These are phyloP conservation scores for Meteorus sp. DNA, from an alignment of 1,140 invertebrate genomes.

Conservation along the genomic window DNA sequence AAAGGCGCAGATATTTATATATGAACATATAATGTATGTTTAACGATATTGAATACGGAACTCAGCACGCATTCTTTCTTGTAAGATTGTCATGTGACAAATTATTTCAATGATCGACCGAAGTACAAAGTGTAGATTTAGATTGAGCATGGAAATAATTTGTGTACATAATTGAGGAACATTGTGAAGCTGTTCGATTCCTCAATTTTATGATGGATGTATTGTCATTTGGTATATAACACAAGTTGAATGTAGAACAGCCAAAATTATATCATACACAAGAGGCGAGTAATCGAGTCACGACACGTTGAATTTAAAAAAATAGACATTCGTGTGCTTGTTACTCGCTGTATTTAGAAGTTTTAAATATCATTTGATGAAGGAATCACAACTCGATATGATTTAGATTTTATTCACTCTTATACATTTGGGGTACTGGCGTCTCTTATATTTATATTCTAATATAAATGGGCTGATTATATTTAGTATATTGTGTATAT, in stretches of 20 bases:
- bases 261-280: not conserved
- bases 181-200: not conserved
- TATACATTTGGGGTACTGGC: constrained; percentile 41
- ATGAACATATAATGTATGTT: not conserved
- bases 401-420: constrained; percentile 32
- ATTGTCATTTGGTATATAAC: not conserved
- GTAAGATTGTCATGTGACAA: constrained; percentile 33
- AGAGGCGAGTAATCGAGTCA: not conserved
- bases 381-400: constrained; percentile 13
- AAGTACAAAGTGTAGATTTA: constrained; percentile 55
- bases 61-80: not conserved
- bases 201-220: too few species aligned
- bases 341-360: not conserved
- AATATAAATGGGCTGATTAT: constrained; percentile 53
- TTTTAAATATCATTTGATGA: constrained; percentile 14
- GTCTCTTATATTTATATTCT: constrained; percentile 56
- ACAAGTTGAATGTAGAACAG: not conserved
- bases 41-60: constrained; percentile 1
- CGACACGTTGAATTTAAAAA: not conserved
- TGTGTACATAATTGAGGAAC: constrained; percentile 26
- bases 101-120: constrained; percentile 53
- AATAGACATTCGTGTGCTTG: not conserved
- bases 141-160: constrained; percentile 52
- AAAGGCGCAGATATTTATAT: too few species aligned
- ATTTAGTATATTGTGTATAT: constrained; percentile 51